Base-by-base conservation (phyloP, 1,140 invertebrate genomes). In the Polypedilum vanderplanki region DNA sequence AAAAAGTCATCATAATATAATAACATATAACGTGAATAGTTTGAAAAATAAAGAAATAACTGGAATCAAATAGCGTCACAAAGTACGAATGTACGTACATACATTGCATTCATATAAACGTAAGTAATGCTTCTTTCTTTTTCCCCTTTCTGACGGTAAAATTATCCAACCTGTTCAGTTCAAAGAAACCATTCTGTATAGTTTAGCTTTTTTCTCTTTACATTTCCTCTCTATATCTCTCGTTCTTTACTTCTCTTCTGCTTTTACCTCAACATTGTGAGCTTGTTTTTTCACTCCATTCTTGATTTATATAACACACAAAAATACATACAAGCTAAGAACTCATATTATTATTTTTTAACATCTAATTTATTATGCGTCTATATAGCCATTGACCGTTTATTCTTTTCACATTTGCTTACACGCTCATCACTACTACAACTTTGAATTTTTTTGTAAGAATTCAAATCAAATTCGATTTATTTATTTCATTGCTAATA, bases 311-410 rank as follows among this genome's bases (percentile, higher is more conserved):
- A 57, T 57, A 57, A 57, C 12, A 57, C 12, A 57, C 1, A 33
- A 33, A 33, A 33, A 33, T 33, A 33, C 24, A 33, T 5, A 33
- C 24, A 33, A 33, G n/a, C 8, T 12, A 57, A 57, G 46, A 57
- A 57, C 46, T 57, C 5, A 33, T 33, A 33, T 33, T 33, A 33
- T 33, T n/a, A n/a, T 33, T 57, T 57, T 57, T 57, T 57, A 57
- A 57, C 46, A 57, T 57, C 46, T 57, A 57, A 57, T 57, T 57
- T 57, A 57, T 57, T 57, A 57, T 57, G 46, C 46, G 46, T 57
- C n/a, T 57, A 57, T 57, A 57, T 57, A 57, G 46, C n/a, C 46
- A n/a, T 57, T 57, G 46, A 57, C 46, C 46, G 15, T n/a, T n/a
- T 57, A n/a, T 33, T 57, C 46, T 57, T 15, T 57, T 15, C 12